Base-by-base conservation (phyloP, 2,113 vertebrate species). In the Anguilla rostrata region DNA sequence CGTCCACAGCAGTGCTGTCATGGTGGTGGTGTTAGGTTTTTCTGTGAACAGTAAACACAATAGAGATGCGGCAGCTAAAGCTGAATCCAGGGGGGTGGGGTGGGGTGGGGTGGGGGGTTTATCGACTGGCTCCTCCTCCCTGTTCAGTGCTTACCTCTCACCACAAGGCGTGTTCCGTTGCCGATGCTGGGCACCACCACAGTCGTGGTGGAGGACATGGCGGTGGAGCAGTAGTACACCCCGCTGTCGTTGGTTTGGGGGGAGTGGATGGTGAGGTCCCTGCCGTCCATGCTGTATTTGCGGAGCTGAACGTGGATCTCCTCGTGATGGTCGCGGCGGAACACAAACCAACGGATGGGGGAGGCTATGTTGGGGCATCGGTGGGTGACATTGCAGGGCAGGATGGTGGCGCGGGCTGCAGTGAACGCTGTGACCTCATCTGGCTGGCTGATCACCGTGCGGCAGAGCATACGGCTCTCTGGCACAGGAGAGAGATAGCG, bases 191-290 rank as follows among this genome's bases (percentile, higher is more conserved):
- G 91, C 15, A 3, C 6, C 7, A 3, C 6, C 7, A 83, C 82
- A 0, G 1, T 11, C 16, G 0, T 1, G 0, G 4, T 5, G 1
- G 0, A 0, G 15, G 11, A 39, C 0, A 29, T 0, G 8, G n/a
- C 39, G n/a, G 66, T 86, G 9, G 90, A 93, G 89, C 94, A 95
- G 89, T 91, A 16, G 88, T 95, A 95, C 75, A 94, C 88, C 71
- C 93, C 94, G 2, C 92, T 94, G 90, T 95, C 94, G 0, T 89
- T 89, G 0, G 0, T 1, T 1, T 83, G 6, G 20, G 92, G 87
- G 18, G 87, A 83, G 0, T 12, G 53, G 63, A 95, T 93, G 3
- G 39, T 16, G 49, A 95, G 90, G 75, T 46, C 83, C 0, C 1
- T 20, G 39, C 5, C n/a, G 0, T 84, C 0, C 41, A 91, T 53